Base-by-base conservation (phyloP, 2,888 invertebrate species). In the Taphrorychus bicolor region DNA sequence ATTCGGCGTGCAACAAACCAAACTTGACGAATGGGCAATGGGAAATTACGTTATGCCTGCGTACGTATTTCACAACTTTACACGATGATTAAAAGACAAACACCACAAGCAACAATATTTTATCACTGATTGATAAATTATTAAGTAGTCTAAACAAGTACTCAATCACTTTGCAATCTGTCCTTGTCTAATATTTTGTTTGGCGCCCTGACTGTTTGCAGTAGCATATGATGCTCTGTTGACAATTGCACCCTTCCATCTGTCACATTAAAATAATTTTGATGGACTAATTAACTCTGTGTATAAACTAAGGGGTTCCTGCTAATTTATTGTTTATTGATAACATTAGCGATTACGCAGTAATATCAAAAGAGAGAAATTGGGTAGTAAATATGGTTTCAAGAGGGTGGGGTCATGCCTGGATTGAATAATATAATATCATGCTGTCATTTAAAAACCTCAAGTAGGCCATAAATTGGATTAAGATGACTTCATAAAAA, bases 191-290 rank as follows among this genome's bases (percentile, higher is more conserved):
- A 14, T 58, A 45, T 59, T 59, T 59, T 59, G 23, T 59, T 59
- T 74, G 78, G 73, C 22, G 71, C 63, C 67, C 76, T 79, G 65
- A 77, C 73, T 77, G 74, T 77, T 77, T 71, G 79, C 80, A 77
- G 81, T 81, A 81, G 81, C 80, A 81, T 81, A 80, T 81, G 81
- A 82, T 80, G 76, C 76, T 76, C 75, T 80, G 80, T 79, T 80
- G 78, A 78, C 78, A 77, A 72, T 76, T 71, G 73, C 71, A 72
- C 70, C 75, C 69, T 74, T 78, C 79, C 79, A 79, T 80, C 78
- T 80, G 80, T 79, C 80, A 78, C 79, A 78, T 78, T 78, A 80
- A 80, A 81, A 81, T 80, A 78, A 80, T 81, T 81, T 81, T 80
- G 81, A 82, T 81, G 74, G 77, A 75, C 71, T 60, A 60, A 59